Evolutionary conservation across 2,888 invertebrate genomes (phyloP), one percentile per base, ranked within the genome.

Genomic region (Periphyllus acericola): DNA sequence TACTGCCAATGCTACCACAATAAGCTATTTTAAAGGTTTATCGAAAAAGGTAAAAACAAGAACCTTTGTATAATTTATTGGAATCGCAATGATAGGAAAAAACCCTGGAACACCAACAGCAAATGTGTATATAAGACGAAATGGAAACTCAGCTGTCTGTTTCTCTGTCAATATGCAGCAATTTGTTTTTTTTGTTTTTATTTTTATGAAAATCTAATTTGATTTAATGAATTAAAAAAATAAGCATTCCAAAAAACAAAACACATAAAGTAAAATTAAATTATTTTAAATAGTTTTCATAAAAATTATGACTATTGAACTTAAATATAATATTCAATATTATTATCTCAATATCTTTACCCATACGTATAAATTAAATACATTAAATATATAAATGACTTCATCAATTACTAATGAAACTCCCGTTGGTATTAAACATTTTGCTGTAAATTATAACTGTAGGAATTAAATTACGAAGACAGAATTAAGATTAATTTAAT

Each of bases 1-100:
- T 78, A 78, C 84, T 85, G 66, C 84, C 84, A 34, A 78, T 52
- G 9, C 76, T 40, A 85, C 68, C 68, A 78, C 87, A 74, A 87
- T 87, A 87, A 75, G 80, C 81, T 87, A 81, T 87, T 81, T 74
- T 74, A 66, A 81, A 87, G 81, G 87, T 87, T 87, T 87, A 72
- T 74, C 81, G 80, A 74, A 81, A 87, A 81, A 74, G 60, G 81
- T 81, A 87, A 81, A 81, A 87, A 87, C 80, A 75, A 81, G 60
- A 60, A 55, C 87, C 74, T 81, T 87, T 81, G 80, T 81, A 87
- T 81, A 87, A 87, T 81, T 87, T 81, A 87, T 87, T 74, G 81
- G 46, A 74, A 80, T 52, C 11, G 76, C 84, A 85, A 78, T 68
- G 84, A 85, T 85, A 68, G 66, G 8, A 55, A 46, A 40, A 17